Evolutionary conservation across 1,140 invertebrate species (phyloP), one percentile per base, ranked within the genome.

Genomic region (Dufourea novaeangliae): DNA sequence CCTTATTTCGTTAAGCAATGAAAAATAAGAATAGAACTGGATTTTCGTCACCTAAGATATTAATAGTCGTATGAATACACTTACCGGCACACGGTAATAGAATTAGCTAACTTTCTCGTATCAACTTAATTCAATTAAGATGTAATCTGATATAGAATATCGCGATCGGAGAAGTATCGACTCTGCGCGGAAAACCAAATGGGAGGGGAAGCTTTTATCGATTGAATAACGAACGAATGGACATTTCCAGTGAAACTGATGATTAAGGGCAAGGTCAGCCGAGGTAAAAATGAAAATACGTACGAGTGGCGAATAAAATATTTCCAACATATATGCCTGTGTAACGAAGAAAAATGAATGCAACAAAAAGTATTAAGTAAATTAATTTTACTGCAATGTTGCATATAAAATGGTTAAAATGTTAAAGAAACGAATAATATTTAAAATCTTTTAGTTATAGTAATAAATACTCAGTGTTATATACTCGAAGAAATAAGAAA

Each of bases 71-170:
- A 72, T 72, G 29, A 72, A 72, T 50, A 63, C 61, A 25, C 39
- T 56, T 41, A 25, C 8, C 44, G 59, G 56, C n/a, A 14, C 20
- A 22, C 22, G 61, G n/a, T 73, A 74, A 74, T 41, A 37, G 62
- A 50, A 72, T 72, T 72, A 63, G 41, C 57, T 29, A 72, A 63
- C 62, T 74, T 74, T 14, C 62, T 67, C 34, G 25, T 66, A 39
- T 66, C 50, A 41, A 56, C 39, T 67, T 74, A 74, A 74, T 74
- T 67, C 46, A 56, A 74, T 74, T 67, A 67, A 67, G 71, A 54
- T 52, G 71, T 67, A 74, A 74, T 74, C 71, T 67, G 71, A 74
- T 67, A 67, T 32, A 52, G 50, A 74, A 54, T 54, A 67, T 74
- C 71, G 11, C 34, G 71, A 74, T 74, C 59, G 62, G 37, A 12